These are phyloP conservation scores for Ciconia boyciana DNA, from an alignment of 2,113 vertebrate genomes.

Conservation along the genomic window DNA sequence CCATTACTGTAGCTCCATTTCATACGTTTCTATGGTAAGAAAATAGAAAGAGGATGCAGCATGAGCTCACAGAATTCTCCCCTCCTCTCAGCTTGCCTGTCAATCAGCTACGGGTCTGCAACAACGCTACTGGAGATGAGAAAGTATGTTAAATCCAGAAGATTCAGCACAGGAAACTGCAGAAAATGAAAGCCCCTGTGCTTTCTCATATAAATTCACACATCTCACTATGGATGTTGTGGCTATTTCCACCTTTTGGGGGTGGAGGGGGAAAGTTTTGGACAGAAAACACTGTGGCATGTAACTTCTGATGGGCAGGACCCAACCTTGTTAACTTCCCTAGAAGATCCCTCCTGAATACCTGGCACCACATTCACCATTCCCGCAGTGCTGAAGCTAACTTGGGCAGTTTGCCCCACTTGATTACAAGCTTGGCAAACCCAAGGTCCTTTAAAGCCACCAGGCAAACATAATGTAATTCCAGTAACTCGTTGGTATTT, in stretches of 20 bases:
- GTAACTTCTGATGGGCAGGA: background rate
- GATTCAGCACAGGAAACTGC: background rate
- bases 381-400: background rate
- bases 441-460: background rate
- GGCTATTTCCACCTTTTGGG: background rate
- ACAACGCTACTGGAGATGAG: background rate
- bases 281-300: background rate
- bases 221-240: rapidly evolving
- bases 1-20: background rate
- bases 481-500: background rate
- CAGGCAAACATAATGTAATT: background rate
- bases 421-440: rapidly evolving
- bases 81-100: background rate
- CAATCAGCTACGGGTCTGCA: background rate
- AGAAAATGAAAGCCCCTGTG: background rate
- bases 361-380: background rate
- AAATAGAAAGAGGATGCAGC: background rate
- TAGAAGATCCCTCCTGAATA: background rate
- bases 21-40: background rate
- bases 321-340: background rate
- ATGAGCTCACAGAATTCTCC: background rate
- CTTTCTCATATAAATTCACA: background rate
- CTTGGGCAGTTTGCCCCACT: background rate
- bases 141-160: background rate
- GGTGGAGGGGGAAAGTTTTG: background rate